Percentiles rank a stretch among this genome's conserved stretches.
Conservation (phyloP, 2,797 vertebrate genomes). For the Microchirus variegatus region DNA sequence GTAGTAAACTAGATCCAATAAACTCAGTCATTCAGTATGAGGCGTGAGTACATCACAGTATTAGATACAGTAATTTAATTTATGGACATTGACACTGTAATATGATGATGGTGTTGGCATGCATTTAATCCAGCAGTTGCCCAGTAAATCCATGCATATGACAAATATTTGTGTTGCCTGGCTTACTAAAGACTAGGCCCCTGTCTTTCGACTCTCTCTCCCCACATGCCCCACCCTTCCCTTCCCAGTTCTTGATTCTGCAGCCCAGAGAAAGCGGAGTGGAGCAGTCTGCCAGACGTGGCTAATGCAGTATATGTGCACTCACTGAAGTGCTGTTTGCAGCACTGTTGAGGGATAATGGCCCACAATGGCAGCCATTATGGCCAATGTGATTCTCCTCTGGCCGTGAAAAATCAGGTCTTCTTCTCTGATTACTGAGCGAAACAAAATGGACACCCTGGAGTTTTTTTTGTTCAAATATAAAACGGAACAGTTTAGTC, state of each 20-base stretch:
- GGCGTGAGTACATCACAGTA: too few species aligned
- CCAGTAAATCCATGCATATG: too few species aligned
- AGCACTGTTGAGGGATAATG: slow-evolving; percentile 45
- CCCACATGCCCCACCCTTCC: slow-evolving; percentile 18
- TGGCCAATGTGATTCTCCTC: slow-evolving; percentile 11
- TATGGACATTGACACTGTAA: too few species aligned
- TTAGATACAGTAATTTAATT: too few species aligned
- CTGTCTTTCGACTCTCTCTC: background rate
- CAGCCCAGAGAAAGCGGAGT: slow-evolving; percentile 32
- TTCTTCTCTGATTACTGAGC: slow-evolving; percentile 1
- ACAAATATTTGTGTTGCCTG: background rate
- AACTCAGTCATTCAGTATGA: too few species aligned
- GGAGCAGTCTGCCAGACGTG: slow-evolving; percentile 43
- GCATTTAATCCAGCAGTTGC: too few species aligned
- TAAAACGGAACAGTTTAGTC: background rate
- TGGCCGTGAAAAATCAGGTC: slow-evolving; percentile 5
- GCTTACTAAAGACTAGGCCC: slow-evolving; percentile 34
- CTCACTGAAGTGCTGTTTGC: slow-evolving; percentile 41
- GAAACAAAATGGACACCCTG: background rate
- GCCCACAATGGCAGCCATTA: slow-evolving; percentile 40
- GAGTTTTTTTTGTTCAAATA: background rate
- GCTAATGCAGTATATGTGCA: slow-evolving; percentile 54
- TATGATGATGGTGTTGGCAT: too few species aligned
- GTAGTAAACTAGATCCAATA: too few species aligned
- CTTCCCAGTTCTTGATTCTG: slow-evolving; percentile 30